These are phyloP conservation scores for Ophion ellenae DNA, from an alignment of 2,888 invertebrate genomes.

Conservation along the genomic window DNA sequence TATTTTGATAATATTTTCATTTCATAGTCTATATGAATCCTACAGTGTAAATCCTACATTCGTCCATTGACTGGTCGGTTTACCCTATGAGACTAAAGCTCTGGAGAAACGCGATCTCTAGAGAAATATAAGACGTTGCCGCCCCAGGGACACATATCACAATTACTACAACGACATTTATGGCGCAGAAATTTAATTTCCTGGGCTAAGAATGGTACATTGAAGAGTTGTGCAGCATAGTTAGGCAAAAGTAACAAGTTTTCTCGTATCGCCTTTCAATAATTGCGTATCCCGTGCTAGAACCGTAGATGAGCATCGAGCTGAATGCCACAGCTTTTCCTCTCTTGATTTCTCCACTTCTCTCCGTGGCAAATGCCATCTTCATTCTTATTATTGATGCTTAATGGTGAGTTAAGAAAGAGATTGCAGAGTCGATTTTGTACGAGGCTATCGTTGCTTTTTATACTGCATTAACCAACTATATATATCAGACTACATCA, in stretches of 20 bases:
- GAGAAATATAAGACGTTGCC: no score
- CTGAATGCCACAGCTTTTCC: constrained; percentile 16
- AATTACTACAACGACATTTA: no score
- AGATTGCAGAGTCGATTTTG: constrained; percentile 54
- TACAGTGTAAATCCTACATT: no score
- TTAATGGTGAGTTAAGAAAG: constrained; percentile 71
- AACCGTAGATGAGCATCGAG: not conserved
- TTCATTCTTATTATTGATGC: constrained; percentile 68
- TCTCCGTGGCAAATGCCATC: constrained; percentile 41
- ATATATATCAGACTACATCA: not conserved
- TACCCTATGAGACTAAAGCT: no score
- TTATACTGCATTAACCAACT: constrained; percentile 11
- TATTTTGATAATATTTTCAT: no score
- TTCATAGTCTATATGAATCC: no score
- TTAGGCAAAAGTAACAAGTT: not conserved
- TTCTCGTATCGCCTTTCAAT: not conserved
- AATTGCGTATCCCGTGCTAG: not conserved
- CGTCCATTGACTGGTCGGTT: no score
- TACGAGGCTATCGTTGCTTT: constrained; percentile 14
- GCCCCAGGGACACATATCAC: no score
- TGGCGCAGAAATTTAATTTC: no score
- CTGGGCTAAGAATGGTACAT: no score
- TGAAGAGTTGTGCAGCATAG: not conserved
- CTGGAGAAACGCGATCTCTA: no score
- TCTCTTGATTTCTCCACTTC: not conserved